phyloP scores from a whole-genome alignment of 1,140 invertebrate genomes.

The Nebria ingens region DNA sequence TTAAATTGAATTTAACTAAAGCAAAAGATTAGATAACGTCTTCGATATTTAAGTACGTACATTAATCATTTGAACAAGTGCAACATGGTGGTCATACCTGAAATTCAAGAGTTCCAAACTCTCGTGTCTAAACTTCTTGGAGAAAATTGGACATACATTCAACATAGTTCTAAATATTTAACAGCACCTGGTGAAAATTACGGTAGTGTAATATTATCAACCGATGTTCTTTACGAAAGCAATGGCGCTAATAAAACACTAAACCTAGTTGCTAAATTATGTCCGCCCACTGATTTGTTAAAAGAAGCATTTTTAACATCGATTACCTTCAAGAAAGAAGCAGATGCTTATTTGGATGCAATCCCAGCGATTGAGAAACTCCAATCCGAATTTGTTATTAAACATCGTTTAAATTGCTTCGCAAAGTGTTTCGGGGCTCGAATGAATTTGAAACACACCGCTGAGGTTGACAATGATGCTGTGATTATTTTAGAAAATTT shows the following conservation, averaged over 20 bases:
- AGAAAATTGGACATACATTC: slow-evolving; percentile 23
- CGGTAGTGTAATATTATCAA: slow-evolving; percentile 28
- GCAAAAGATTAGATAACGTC: no score
- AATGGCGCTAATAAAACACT: slow-evolving; percentile 29
- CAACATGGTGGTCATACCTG: neutral
- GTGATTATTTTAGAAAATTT: slow-evolving; percentile 48
- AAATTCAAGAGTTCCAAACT: slow-evolving; percentile 24
- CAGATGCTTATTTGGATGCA: slow-evolving; percentile 42
- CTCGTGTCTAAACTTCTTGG: slow-evolving; percentile 22
- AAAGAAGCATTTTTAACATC: slow-evolving; percentile 45
- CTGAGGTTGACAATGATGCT: slow-evolving; percentile 41
- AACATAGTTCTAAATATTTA: slow-evolving; percentile 23
- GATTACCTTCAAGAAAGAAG: slow-evolving; percentile 46
- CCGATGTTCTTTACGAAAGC: slow-evolving; percentile 21
- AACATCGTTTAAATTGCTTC: slow-evolving; percentile 35
- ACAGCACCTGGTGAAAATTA: slow-evolving; percentile 32
- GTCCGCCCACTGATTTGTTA: slow-evolving; percentile 42
- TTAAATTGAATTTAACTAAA: no score
- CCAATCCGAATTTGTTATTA: slow-evolving; percentile 36
- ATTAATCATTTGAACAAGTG: no score
- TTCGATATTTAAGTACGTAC: no score
- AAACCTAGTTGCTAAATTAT: slow-evolving; percentile 45
- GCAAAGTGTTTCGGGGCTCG: slow-evolving; percentile 44
- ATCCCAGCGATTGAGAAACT: slow-evolving; percentile 39
- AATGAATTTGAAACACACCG: slow-evolving; percentile 32